These are phyloP conservation scores for Napeogenes sylphis DNA, from an alignment of 2,888 invertebrate genomes.

Conservation along the genomic window DNA sequence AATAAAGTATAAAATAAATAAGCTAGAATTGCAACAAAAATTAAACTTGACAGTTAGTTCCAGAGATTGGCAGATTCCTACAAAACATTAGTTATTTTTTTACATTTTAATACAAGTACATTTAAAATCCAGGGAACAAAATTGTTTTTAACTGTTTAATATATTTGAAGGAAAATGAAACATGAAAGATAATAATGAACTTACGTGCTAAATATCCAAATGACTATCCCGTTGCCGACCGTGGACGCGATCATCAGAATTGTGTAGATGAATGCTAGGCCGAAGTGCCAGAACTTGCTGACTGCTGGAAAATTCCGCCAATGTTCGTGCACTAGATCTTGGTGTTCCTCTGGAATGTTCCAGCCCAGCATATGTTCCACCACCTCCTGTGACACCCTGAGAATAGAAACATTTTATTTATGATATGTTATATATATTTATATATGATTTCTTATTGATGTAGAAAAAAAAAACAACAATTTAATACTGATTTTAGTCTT, in stretches of 20 bases:
- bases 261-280: constrained; percentile 81
- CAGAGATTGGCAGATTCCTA: too few relatives aligned
- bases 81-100: too few relatives aligned
- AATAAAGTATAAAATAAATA: too few relatives aligned
- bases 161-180: too few relatives aligned
- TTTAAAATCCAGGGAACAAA: too few relatives aligned
- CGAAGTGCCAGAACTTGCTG: constrained; percentile 81
- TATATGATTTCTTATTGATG: too few relatives aligned
- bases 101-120: too few relatives aligned
- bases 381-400: constrained; percentile 65
- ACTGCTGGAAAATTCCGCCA: constrained; percentile 83
- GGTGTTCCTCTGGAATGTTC: constrained; percentile 82
- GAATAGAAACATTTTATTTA: constrained; percentile 3
- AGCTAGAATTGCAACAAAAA: too few relatives aligned
- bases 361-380: constrained; percentile 79
- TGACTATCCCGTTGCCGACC: constrained; percentile 84
- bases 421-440: too few relatives aligned
- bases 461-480: too few relatives aligned
- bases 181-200: constrained; percentile 39
- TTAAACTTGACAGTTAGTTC: too few relatives aligned
- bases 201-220: constrained; percentile 86
- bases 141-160: too few relatives aligned
- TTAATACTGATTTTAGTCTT: background rate
- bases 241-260: constrained; percentile 79
- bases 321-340: constrained; percentile 82